Conservation (phyloP, 2,113 vertebrate genomes). For the Mellivora capensis region DNA sequence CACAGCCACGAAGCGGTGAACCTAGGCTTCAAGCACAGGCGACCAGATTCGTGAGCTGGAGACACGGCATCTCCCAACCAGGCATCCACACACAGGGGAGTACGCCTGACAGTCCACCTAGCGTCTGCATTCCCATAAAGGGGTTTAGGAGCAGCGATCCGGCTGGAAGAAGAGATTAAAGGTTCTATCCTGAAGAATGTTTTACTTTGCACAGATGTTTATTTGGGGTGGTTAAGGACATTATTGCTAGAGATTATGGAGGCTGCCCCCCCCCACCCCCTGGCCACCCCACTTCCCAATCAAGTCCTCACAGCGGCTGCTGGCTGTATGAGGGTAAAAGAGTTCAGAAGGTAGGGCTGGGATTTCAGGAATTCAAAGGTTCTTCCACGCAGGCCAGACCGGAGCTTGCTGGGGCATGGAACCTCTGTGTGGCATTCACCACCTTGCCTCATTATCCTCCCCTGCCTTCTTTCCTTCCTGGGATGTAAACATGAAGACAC, state of each 20-base stretch:
- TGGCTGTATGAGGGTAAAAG: not conserved
- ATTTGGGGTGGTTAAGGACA: not conserved
- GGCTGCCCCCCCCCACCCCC: too few relatives aligned
- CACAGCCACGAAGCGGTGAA: not conserved
- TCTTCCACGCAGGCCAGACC: not conserved
- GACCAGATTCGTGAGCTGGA: not conserved
- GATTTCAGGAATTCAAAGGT: not conserved
- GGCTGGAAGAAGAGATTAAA: not conserved
- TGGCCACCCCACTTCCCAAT: not conserved
- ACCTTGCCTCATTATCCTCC: not conserved
- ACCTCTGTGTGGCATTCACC: not conserved
- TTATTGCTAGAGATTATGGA: not conserved
- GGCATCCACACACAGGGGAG: fast-evolving
- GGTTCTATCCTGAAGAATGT: not conserved
- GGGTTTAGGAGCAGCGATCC: not conserved
- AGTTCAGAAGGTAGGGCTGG: not conserved
- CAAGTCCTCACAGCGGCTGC: not conserved
- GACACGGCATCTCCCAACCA: not conserved
- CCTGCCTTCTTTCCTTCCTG: slow-evolving; percentile 23
- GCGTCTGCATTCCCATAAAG: not conserved
- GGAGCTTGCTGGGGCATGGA: not conserved
- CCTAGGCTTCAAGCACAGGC: not conserved
- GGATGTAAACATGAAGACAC: not conserved
- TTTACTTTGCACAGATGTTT: not conserved
- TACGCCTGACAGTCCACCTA: not conserved